Conservation (phyloP, 2,888 invertebrate genomes). For the Cryptocephalus moraei region DNA sequence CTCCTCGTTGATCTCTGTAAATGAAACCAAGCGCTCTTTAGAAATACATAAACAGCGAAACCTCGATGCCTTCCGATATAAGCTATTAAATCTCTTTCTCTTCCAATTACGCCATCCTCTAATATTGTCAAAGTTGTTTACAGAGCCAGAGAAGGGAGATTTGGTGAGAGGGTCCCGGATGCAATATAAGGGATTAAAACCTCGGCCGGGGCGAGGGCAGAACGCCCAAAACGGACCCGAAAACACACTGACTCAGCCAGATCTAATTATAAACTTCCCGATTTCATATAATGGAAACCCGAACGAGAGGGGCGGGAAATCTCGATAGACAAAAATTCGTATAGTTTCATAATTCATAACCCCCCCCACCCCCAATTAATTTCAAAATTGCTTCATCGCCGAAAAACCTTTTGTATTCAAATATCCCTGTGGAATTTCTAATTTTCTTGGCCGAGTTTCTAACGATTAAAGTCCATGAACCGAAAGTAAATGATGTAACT, state of each 20-base stretch:
- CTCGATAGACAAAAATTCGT: too few species aligned
- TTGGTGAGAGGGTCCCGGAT: neutral
- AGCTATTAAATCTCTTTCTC: neutral
- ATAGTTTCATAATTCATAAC: too few species aligned
- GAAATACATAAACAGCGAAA: neutral
- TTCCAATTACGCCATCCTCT: neutral
- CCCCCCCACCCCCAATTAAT: too few species aligned
- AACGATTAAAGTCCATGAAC: too few species aligned
- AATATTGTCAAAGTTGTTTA: conserved; percentile 8
- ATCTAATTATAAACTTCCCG: conserved; percentile 30
- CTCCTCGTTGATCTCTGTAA: conserved; percentile 51
- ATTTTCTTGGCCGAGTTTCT: too few species aligned
- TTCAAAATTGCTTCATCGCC: too few species aligned
- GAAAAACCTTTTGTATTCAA: too few species aligned
- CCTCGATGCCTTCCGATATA: neutral
- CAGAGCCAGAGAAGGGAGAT: conserved; percentile 3
- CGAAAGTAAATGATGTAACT: too few species aligned
- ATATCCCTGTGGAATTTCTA: too few species aligned
- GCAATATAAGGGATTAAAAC: neutral
- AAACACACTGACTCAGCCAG: conserved; percentile 12
- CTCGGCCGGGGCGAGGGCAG: neutral
- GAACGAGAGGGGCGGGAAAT: too few species aligned
- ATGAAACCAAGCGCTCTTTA: neutral
- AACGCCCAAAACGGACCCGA: conserved; percentile 1
- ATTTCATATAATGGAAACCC: too few species aligned